Percentiles rank a stretch among this genome's conserved stretches.
These are phyloP conservation scores for Antedon mediterranea DNA, from an alignment of 53 echinoderm and acorn worm species.

Conservation along the genomic window DNA sequence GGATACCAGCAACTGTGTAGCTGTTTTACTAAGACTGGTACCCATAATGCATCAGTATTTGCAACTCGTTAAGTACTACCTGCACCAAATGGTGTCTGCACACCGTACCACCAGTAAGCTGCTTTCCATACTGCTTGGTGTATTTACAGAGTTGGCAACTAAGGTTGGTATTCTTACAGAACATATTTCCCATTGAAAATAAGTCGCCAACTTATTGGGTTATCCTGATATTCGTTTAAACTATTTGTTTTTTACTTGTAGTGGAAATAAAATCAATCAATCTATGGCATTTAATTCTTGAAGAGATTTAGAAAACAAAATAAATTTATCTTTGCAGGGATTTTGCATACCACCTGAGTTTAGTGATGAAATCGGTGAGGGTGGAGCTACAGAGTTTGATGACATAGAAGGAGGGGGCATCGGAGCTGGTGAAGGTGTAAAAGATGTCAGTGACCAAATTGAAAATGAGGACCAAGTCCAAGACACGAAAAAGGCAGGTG, in stretches of 20 bases:
- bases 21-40: constrained; percentile 34
- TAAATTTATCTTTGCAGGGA: constrained; percentile 24
- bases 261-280: too few species aligned
- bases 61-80: constrained; percentile 45
- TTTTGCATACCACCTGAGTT: constrained; percentile 85
- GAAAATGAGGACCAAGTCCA: constrained; percentile 97
- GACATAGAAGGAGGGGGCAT: constrained; percentile 89
- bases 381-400: constrained; percentile 83
- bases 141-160: constrained; percentile 81
- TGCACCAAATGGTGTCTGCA: constrained; percentile 54
- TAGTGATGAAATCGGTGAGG: constrained; percentile 64
- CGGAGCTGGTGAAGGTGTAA: constrained; percentile 84
- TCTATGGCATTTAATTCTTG: too few species aligned
- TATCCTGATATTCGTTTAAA: too few species aligned
- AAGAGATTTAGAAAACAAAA: too few species aligned
- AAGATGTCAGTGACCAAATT: constrained; percentile 98
- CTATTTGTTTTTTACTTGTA: too few species aligned
- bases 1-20: constrained; percentile 33
- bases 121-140: constrained; percentile 63
- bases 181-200: too few species aligned
- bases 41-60: constrained; percentile 87
- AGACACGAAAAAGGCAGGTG: constrained; percentile 68
- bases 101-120: constrained; percentile 68
- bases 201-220: too few species aligned
- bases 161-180: constrained; percentile 53